phyloP scores from a whole-genome alignment of 2,113 vertebrate species.

The Steatornis caripensis region DNA sequence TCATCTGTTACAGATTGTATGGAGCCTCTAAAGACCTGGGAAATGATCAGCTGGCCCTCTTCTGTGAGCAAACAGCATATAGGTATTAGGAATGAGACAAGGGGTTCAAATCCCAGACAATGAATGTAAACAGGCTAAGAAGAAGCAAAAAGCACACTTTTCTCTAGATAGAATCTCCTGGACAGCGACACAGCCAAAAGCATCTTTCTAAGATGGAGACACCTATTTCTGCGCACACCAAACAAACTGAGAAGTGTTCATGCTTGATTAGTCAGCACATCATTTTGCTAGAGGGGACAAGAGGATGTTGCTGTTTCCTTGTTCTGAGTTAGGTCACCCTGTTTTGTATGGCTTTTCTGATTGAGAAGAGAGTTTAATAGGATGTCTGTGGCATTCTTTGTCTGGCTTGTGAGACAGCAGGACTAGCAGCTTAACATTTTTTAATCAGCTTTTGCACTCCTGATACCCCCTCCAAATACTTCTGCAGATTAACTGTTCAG shows the following conservation, averaged over 20 bases:
- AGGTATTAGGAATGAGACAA: not conserved
- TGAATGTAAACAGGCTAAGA: not conserved
- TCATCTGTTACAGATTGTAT: not conserved
- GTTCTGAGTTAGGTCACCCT: not conserved
- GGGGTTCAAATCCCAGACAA: not conserved
- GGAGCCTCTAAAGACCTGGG: not conserved
- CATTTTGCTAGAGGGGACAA: not conserved
- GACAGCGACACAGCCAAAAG: not conserved
- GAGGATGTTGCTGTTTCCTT: not conserved
- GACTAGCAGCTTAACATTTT: not conserved
- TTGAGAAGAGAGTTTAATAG: not conserved
- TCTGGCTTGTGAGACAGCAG: not conserved
- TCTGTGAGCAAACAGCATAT: not conserved
- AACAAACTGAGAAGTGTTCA: rapidly evolving
- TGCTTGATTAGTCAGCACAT: not conserved
- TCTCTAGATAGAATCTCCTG: not conserved
- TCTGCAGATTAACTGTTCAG: not conserved
- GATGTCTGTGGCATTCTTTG: not conserved
- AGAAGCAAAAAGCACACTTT: not conserved
- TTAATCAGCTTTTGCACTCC: not conserved
- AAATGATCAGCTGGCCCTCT: not conserved
- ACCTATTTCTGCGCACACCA: rapidly evolving
- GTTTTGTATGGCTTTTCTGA: not conserved
- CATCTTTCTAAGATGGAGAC: not conserved
- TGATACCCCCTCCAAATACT: not conserved